These are phyloP conservation scores for Heteromurus nitidus DNA, from an alignment of 2,888 invertebrate species.

Conservation along the genomic window DNA sequence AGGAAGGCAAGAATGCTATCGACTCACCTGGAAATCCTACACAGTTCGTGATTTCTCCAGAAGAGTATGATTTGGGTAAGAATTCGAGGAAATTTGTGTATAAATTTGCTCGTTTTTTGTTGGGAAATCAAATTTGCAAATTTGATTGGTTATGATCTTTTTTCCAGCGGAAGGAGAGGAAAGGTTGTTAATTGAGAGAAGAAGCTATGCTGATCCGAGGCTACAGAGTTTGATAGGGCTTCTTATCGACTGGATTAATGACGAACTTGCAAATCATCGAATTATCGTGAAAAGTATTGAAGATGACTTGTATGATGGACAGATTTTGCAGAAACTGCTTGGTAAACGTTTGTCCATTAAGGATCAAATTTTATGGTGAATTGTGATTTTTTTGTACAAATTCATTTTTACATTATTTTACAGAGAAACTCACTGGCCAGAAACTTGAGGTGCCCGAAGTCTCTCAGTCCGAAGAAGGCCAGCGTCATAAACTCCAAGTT, in stretches of 20 bases:
- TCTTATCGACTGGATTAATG: conserved; percentile 98
- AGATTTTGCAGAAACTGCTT: conserved; percentile 85
- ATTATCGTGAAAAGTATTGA: conserved; percentile 98
- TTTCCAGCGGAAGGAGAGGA: conserved; percentile 95
- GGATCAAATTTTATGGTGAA: neutral
- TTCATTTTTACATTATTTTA: conserved; percentile 53
- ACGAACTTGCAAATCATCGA: conserved; percentile 95
- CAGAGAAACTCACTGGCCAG: conserved; percentile 89
- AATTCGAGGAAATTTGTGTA: conserved; percentile 82
- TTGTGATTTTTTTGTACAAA: no score
- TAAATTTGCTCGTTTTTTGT: neutral
- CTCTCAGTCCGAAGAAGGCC: conserved; percentile 98
- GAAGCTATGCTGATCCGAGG: conserved; percentile 90
- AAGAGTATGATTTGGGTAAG: conserved; percentile 92
- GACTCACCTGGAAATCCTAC: conserved; percentile 96
- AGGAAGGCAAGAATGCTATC: conserved; percentile 96
- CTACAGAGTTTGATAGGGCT: conserved; percentile 89
- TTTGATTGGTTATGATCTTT: conserved; percentile 28
- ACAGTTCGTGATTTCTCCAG: conserved; percentile 91
- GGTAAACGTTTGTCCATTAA: conserved; percentile 75
- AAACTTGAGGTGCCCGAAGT: conserved; percentile 98
- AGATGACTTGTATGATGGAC: conserved; percentile 98
- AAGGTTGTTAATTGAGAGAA: conserved; percentile 94
- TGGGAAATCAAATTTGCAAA: conserved; percentile 21
- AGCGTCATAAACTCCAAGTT: conserved; percentile 93